Conservation (phyloP, 2,797 vertebrate species). For the Chaetophractus vellerosus region DNA sequence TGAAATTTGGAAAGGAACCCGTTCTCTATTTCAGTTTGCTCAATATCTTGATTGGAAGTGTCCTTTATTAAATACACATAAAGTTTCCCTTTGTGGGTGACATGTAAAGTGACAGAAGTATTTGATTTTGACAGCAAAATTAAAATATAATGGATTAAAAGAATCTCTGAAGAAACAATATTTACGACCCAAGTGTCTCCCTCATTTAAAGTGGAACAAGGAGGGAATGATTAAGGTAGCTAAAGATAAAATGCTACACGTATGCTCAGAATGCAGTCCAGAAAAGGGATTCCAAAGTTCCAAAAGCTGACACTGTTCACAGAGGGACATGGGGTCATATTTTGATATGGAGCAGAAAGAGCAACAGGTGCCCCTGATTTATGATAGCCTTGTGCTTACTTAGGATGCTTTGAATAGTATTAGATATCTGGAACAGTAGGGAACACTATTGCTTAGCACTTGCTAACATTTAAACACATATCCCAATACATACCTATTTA, state of each 20-base stretch:
- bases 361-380: not conserved
- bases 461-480: not conserved
- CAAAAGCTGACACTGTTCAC: not conserved
- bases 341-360: not conserved
- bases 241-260: not conserved
- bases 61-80: not conserved
- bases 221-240: not conserved
- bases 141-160: constrained; percentile 35
- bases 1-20: not conserved
- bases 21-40: not conserved
- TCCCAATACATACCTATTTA: not conserved
- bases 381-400: accelerated
- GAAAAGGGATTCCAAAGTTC: not conserved
- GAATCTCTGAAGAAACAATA: not conserved
- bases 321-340: not conserved
- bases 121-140: not conserved
- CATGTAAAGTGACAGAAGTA: not conserved
- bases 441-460: not conserved
- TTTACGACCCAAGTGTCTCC: not conserved
- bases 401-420: not conserved
- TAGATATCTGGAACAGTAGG: not conserved
- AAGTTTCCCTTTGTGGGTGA: not conserved
- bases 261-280: not conserved
- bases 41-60: not conserved
- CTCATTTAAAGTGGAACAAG: not conserved